A percentile compares a stretch with the other conserved stretches of the same genome.
Evolutionary conservation across 2,113 vertebrate species (phyloP).

Genomic region (Urocynchramus pylzowi): DNA sequence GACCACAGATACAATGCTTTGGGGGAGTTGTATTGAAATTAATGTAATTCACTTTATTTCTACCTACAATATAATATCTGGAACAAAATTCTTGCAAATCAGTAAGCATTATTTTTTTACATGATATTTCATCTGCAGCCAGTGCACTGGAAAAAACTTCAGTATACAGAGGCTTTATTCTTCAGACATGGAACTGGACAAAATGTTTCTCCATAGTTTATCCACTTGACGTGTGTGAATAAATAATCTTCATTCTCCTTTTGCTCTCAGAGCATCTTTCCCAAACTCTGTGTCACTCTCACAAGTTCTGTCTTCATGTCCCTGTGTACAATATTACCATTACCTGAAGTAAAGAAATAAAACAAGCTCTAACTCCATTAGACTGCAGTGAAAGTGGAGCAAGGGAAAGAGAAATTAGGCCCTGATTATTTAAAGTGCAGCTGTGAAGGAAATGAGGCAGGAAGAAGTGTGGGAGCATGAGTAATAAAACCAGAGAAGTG

Average conservation of each 20-base stretch:
- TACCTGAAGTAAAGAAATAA: not conserved
- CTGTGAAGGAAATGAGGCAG: constrained; percentile 11
- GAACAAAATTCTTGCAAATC: not conserved
- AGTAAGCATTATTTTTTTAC: not conserved
- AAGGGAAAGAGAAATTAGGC: not conserved
- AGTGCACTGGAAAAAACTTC: not conserved
- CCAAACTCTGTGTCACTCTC: not conserved
- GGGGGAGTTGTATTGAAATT: not conserved
- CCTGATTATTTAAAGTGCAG: not conserved
- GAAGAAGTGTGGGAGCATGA: constrained; percentile 30
- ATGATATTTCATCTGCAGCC: not conserved
- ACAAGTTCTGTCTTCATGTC: not conserved
- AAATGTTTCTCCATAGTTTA: not conserved
- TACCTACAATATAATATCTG: not conserved
- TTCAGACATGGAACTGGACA: not conserved
- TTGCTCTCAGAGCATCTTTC: not conserved
- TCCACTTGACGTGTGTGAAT: not conserved
- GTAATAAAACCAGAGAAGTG: not conserved
- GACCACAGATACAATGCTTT: not conserved
- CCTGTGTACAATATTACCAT: not conserved
- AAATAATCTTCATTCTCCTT: not conserved
- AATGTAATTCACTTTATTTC: not conserved
- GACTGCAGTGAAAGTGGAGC: not conserved
- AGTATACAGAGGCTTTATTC: not conserved
- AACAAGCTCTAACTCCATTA: not conserved